Conservation (phyloP, 2,113 vertebrate genomes). For the Trematocara macrostoma region DNA sequence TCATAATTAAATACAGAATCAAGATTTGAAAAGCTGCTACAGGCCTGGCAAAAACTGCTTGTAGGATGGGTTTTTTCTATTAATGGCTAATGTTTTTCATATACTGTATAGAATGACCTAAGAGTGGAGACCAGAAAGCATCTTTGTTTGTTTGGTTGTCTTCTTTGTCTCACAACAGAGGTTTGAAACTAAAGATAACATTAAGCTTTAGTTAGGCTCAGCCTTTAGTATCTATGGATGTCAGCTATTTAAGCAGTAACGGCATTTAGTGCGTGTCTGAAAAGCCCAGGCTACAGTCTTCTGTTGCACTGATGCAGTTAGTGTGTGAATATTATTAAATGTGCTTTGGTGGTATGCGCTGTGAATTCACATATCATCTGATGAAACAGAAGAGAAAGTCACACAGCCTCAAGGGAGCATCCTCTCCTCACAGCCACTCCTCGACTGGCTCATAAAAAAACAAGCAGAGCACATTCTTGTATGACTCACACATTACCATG, state of each 20-base stretch:
- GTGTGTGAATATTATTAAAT: background rate
- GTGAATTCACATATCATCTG: background rate
- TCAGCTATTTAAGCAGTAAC: background rate
- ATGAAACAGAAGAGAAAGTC: background rate
- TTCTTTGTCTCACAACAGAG: background rate
- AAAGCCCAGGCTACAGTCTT: background rate
- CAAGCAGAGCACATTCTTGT: slow-evolving; percentile 24
- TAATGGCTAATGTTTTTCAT: background rate
- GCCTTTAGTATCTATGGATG: background rate
- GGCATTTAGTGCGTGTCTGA: background rate
- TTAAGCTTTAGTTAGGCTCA: background rate
- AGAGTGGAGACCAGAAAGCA: background rate
- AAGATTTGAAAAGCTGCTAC: background rate
- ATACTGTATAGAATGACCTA: background rate
- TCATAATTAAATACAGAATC: background rate
- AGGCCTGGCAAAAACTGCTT: background rate
- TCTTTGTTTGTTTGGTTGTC: background rate
- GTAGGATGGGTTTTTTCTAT: background rate
- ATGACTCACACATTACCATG: slow-evolving; percentile 48
- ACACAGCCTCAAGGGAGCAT: background rate
- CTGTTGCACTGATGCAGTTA: background rate
- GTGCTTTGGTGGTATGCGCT: background rate
- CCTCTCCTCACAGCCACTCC: background rate
- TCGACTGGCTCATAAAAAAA: background rate
- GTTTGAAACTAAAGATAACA: background rate